These are phyloP conservation scores for Drosophila kokeensis DNA, from an alignment of 2,888 invertebrate genomes.

Conservation along the genomic window DNA sequence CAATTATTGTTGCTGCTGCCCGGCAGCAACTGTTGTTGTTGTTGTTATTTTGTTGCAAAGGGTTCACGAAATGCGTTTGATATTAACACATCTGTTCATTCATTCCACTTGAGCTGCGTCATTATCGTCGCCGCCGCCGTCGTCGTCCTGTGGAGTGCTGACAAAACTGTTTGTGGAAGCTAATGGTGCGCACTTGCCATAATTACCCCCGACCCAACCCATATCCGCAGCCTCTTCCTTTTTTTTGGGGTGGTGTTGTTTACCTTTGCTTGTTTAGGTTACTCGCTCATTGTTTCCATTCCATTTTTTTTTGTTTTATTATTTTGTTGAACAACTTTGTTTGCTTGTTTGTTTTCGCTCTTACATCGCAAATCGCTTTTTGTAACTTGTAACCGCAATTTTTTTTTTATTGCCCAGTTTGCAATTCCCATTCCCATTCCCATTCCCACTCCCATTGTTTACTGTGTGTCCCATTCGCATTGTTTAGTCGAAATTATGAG, in stretches of 20 bases:
- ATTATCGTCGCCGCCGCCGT: conserved; percentile 38
- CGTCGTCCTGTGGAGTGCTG: conserved; percentile 30
- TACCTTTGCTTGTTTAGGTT: conserved; percentile 52
- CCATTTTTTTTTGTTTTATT: not conserved
- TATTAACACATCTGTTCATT: conserved; percentile 85
- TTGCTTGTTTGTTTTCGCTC: conserved; percentile 67
- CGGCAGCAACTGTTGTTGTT: conserved; percentile 43
- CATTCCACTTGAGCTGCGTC: conserved; percentile 83
- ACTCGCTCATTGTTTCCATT: conserved; percentile 64
- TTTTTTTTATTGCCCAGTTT: conserved; percentile 17
- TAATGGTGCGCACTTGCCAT: conserved; percentile 81
- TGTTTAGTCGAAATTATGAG: conserved; percentile 69
- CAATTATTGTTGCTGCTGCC: conserved; percentile 66
- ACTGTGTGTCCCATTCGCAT: conserved; percentile 47
- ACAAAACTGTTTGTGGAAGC: conserved; percentile 73
- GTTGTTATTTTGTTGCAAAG: conserved; percentile 66
- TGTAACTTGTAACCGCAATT: conserved; percentile 73
- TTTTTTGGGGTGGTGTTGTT: conserved; percentile 56
- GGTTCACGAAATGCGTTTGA: conserved; percentile 83
- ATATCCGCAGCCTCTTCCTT: conserved; percentile 17
- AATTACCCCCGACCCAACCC: conserved; percentile 67
- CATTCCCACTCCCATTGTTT: conserved; percentile 40
- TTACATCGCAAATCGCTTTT: conserved; percentile 72
- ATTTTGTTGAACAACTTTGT: conserved; percentile 62
- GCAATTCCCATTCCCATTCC: conserved; percentile 18